Conservation (phyloP, 2,113 vertebrate species). For the Noturus placidus region DNA sequence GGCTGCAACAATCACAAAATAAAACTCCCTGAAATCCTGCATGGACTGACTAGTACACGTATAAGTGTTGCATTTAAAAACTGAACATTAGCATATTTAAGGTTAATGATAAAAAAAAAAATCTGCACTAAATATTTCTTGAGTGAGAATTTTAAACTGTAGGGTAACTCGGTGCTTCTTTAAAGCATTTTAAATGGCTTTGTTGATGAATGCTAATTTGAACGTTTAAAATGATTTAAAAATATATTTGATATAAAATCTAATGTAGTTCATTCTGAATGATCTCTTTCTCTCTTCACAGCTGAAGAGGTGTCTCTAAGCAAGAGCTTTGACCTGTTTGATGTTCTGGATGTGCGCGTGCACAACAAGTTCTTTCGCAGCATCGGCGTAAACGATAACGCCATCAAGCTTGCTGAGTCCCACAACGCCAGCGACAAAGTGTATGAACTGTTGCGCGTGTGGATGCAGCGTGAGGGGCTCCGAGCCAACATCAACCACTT, state of each 20-base stretch:
- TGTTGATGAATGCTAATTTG: not conserved
- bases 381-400: slow-evolving; percentile 74
- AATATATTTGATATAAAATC: not conserved
- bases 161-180: not conserved
- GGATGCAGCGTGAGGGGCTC: slow-evolving; percentile 77
- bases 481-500: slow-evolving; percentile 76
- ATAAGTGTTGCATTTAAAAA: not conserved
- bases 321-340: slow-evolving; percentile 76
- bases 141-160: not conserved
- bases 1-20: too few species aligned
- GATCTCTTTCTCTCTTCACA: slow-evolving; percentile 38
- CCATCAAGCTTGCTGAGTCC: slow-evolving; percentile 70
- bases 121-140: not conserved
- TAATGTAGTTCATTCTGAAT: too few species aligned
- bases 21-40: too few species aligned
- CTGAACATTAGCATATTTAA: not conserved
- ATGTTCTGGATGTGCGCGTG: slow-evolving; percentile 71
- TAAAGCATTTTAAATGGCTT: not conserved
- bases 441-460: slow-evolving; percentile 74
- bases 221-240: not conserved
- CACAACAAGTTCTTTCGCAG: slow-evolving; percentile 77
- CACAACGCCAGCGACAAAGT: slow-evolving; percentile 68
- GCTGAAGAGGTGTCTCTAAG: slow-evolving; percentile 72
- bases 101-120: not conserved
- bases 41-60: too few species aligned